phyloP scores from a whole-genome alignment of 2,797 vertebrate genomes.

The Neomorphus geoffroyi region DNA sequence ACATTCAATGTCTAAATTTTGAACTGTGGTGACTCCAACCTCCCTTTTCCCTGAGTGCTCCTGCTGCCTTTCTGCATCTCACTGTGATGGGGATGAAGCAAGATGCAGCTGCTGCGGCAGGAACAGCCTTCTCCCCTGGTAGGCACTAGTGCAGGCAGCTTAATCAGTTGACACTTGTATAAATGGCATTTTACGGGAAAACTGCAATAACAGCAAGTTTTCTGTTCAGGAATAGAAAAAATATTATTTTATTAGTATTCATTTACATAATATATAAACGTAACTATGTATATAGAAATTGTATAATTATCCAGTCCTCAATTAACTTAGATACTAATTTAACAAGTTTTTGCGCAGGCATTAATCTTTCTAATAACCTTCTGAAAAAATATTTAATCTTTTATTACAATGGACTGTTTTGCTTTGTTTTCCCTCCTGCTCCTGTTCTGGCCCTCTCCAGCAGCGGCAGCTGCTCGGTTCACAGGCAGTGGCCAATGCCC shows the following conservation, averaged over 20 bases:
- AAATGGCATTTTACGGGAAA: not conserved
- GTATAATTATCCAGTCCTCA: not conserved
- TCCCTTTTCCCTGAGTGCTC: rapidly evolving
- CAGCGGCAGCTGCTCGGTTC: not conserved
- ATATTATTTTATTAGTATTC: not conserved
- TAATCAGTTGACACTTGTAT: not conserved
- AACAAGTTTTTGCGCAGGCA: not conserved
- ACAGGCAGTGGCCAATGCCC: not conserved
- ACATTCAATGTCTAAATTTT: not conserved
- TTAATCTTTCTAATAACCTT: not conserved
- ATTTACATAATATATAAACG: not conserved
- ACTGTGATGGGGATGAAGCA: rapidly evolving
- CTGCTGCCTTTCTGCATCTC: not conserved
- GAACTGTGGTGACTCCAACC: rapidly evolving
- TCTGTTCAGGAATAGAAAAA: not conserved
- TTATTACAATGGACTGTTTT: too few relatives aligned
- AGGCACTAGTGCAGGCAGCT: not conserved
- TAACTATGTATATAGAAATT: not conserved
- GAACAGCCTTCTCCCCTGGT: not conserved
- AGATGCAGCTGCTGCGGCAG: not conserved
- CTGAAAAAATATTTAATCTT: not conserved
- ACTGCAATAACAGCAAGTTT: not conserved
- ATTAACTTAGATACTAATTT: not conserved
- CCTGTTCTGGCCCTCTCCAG: not conserved
- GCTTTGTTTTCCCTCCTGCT: not conserved